Conservation (phyloP, 1,140 invertebrate species). For the Drosophila paulistorum region DNA sequence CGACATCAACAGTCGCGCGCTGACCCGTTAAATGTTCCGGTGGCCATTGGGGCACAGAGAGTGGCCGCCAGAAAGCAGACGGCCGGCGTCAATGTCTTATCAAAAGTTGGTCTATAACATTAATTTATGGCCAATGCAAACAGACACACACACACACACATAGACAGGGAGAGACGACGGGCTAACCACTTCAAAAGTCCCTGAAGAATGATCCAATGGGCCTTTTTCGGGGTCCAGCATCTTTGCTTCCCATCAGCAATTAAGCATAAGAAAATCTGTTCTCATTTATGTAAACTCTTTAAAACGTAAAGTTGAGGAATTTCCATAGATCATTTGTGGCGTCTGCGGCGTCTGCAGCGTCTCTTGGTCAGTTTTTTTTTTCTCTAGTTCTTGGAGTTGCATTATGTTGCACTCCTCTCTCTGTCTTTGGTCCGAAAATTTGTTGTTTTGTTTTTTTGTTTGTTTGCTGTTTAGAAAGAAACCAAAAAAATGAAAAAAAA, state of each 20-base stretch:
- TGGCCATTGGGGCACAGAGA: conserved; percentile 38
- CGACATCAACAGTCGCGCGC: conserved; percentile 14
- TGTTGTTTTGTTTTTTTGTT: conserved; percentile 41
- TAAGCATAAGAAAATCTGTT: conserved; percentile 62
- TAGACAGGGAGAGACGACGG: not conserved
- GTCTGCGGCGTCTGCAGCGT: conserved; percentile 60
- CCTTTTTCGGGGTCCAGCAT: conserved; percentile 34
- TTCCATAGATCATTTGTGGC: conserved; percentile 75
- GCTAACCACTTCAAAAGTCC: conserved; percentile 55
- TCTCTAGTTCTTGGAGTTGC: conserved; percentile 39
- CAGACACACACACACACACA: conserved; percentile 19
- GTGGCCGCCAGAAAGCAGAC: conserved; percentile 13
- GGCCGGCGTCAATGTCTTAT: conserved; percentile 75
- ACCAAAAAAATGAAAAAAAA: not conserved
- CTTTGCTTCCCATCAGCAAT: conserved; percentile 59
- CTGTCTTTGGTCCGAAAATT: conserved; percentile 4
- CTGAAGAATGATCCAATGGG: conserved; percentile 24
- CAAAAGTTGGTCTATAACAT: conserved; percentile 77
- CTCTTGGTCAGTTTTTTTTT: conserved; percentile 54
- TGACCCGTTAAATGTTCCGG: conserved; percentile 77
- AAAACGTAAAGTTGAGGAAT: conserved; percentile 42
- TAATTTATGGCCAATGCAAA: conserved; percentile 71
- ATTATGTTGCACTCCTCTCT: not conserved
- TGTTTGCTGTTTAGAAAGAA: conserved; percentile 20
- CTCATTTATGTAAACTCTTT: conserved; percentile 60